phyloP scores from a whole-genome alignment of 2,797 vertebrate genomes.

The Psittacula derbiana region DNA sequence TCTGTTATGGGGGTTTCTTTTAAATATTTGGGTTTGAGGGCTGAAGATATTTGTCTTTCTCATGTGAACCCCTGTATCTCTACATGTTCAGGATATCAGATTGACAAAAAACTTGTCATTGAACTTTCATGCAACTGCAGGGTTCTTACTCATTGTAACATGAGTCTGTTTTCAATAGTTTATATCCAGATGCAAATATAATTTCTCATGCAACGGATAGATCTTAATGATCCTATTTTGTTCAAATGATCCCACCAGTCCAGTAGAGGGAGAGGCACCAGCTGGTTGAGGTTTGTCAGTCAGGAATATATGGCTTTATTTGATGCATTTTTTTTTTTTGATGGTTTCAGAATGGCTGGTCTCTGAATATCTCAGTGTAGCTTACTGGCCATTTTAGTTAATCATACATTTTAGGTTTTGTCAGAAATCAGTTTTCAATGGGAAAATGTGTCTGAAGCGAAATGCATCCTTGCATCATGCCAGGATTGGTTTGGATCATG shows the following conservation, averaged over 20 bases:
- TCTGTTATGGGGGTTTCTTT: not conserved
- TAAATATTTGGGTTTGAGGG: not conserved
- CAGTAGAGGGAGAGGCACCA: not conserved
- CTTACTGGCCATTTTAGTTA: slow-evolving; percentile 3
- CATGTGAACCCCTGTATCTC: not conserved
- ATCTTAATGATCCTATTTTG: not conserved
- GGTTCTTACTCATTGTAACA: not conserved
- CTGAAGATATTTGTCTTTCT: not conserved
- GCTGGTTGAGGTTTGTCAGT: not conserved
- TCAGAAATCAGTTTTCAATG: not conserved
- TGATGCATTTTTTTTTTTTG: not conserved
- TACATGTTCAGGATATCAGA: not conserved
- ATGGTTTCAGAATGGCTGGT: not conserved
- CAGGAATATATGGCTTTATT: not conserved
- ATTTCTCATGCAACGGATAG: not conserved
- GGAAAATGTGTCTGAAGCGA: not conserved
- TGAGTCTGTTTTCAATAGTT: not conserved
- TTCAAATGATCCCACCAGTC: not conserved
- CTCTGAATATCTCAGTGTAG: not conserved
- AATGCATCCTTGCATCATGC: not conserved
- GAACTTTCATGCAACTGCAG: not conserved
- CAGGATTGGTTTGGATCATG: not conserved
- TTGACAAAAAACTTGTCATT: not conserved
- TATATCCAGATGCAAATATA: not conserved
- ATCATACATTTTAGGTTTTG: not conserved